phyloP scores from a whole-genome alignment of 2,113 vertebrate genomes.

The Ceratotherium simum region DNA sequence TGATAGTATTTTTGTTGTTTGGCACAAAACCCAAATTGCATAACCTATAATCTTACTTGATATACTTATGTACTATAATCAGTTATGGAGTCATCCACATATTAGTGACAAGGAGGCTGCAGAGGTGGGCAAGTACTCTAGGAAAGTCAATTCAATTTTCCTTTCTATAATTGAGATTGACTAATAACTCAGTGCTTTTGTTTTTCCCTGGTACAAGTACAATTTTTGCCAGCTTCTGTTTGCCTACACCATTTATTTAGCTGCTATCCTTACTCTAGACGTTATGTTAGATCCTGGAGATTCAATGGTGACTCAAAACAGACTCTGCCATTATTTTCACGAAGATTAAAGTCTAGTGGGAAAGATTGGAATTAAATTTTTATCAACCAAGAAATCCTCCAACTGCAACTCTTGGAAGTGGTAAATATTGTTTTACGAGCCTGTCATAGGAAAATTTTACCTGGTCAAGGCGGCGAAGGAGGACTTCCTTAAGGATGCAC shows the following conservation, averaged over 20 bases:
- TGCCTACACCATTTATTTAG: not conserved
- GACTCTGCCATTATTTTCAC: not conserved
- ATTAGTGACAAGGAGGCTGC: not conserved
- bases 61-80: not conserved
- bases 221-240: not conserved
- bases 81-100: not conserved
- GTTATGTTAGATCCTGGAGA: not conserved
- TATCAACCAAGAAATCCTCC: not conserved
- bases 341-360: not conserved
- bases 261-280: not conserved
- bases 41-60: not conserved
- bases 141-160: not conserved
- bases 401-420: not conserved
- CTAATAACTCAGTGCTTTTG: not conserved
- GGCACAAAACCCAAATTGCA: not conserved
- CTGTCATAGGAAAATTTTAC: not conserved
- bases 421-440: constrained; percentile 1
- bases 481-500: not conserved
- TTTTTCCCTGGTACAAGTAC: not conserved
- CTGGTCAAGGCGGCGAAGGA: not conserved
- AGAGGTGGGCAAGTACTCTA: not conserved
- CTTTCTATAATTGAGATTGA: not conserved
- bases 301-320: not conserved
- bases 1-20: not conserved
- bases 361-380: not conserved